These are phyloP conservation scores for Julus scandinavius DNA, from an alignment of 2,888 invertebrate species.

Conservation along the genomic window DNA sequence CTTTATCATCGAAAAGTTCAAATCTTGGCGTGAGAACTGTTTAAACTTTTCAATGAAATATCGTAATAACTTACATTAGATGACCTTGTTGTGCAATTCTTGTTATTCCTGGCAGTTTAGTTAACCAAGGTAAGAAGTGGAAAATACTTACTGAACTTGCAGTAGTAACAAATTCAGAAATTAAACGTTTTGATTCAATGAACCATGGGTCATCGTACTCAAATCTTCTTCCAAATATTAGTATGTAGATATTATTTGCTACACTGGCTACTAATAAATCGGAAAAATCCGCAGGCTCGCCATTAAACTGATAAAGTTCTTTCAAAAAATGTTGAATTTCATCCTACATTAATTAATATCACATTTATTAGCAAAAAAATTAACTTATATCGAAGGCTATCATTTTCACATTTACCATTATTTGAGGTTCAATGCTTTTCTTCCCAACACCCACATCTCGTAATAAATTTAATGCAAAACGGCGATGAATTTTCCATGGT, in stretches of 20 bases:
- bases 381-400: too few relatives aligned
- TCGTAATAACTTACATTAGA: not conserved
- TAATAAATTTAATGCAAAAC: constrained; percentile 23
- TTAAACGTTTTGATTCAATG: not conserved
- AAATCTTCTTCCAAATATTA: constrained; percentile 48
- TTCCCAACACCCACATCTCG: constrained; percentile 51
- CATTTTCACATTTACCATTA: not conserved
- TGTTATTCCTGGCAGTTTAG: not conserved
- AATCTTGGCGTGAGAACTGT: too few relatives aligned
- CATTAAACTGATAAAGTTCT: not conserved
- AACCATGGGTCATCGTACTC: constrained; percentile 53
- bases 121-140: not conserved
- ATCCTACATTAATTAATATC: not conserved
- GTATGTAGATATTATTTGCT: constrained; percentile 45
- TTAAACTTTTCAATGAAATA: too few relatives aligned
- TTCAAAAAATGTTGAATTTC: constrained; percentile 49
- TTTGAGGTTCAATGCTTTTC: constrained; percentile 15
- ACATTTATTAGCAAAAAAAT: not conserved
- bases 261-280: not conserved
- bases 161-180: not conserved
- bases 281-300: not conserved
- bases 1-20: too few relatives aligned
- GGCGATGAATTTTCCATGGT: constrained; percentile 27
- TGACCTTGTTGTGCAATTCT: not conserved
- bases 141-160: not conserved